Base-by-base conservation (phyloP, 2,888 invertebrate genomes). In the Tanaodytes sp. region DNA sequence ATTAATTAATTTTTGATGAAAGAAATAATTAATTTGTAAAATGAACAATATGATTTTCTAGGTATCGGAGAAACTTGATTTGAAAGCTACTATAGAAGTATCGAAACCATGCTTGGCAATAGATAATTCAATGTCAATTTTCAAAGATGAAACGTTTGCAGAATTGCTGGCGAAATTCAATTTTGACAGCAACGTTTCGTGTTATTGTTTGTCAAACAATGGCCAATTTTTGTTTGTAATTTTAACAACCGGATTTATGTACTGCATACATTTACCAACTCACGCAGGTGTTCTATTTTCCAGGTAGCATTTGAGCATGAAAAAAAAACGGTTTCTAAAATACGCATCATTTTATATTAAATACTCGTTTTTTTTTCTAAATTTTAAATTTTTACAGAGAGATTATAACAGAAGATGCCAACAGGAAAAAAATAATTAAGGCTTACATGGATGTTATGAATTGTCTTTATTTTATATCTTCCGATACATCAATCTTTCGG, bases 41-140 rank as follows among this genome's bases (percentile, higher is more conserved):
- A n/a, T n/a, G n/a, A n/a, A n/a, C n/a, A n/a, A n/a, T n/a, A n/a
- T n/a, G n/a, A n/a, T n/a, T n/a, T 52, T 48, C 36, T 27, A 79
- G 78, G 65, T 78, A 12, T n/a, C 57, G 30, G 48, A 65, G 6
- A 66, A 68, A 65, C 79, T 74, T 2, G 46, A 67, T 31, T 59
- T 74, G 5, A 6, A 54, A 2, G 76, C 80, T 20, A 77, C 76
- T 6, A 30, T 82, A 19, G 77, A 80, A 54, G 64, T 76, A 69
- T 73, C 75, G 19, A 77, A 76, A 57, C 59, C 84, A 15, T 84
- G 81, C 27, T 62, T 85, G 3, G 77, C 76, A 18, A 76, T 84
- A 31, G 80, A 84, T 43, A 80, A 79, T 55, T 82, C 83, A 1
- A 75, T 85, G 18, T 80, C 81, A 12, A 74, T 85, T 62, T 85